A percentile compares a stretch with the other conserved stretches of the same genome.
Conservation (phyloP, 2,113 vertebrate species). For the Serilophus lunatus region DNA sequence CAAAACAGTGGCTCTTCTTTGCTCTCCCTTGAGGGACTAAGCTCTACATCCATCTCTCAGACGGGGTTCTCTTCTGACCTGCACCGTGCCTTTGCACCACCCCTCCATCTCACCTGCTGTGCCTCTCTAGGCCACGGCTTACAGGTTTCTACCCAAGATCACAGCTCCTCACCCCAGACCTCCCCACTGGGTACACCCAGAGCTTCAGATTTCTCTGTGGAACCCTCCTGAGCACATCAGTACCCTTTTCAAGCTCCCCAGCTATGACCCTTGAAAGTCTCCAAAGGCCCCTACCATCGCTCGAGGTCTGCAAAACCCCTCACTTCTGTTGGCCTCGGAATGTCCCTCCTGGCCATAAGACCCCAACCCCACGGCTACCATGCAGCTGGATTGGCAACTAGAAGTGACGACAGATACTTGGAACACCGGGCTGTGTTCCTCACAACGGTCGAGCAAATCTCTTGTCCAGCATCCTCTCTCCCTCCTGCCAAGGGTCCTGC, state of each 20-base stretch:
- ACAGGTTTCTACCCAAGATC: background rate
- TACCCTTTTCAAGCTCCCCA: background rate
- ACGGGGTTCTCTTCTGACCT: background rate
- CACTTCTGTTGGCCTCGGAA: background rate
- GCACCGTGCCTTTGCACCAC: fast-evolving
- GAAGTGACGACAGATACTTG: background rate
- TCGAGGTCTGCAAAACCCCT: background rate
- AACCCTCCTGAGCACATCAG: background rate
- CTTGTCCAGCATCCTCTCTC: background rate
- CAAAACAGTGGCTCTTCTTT: background rate
- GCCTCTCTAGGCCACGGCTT: background rate
- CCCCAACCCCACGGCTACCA: background rate
- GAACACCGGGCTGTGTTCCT: background rate
- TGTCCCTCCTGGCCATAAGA: no score
- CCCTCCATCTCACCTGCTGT: background rate
- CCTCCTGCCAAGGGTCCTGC: background rate
- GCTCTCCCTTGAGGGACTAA: background rate
- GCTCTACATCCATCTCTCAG: background rate
- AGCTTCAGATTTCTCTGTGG: background rate
- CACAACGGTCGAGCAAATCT: background rate
- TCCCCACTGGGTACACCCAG: fast-evolving
- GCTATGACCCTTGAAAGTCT: background rate
- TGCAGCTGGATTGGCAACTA: fast-evolving
- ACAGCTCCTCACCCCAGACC: background rate
- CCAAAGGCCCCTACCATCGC: background rate